phyloP scores from a whole-genome alignment of 2,113 vertebrate genomes.

The Bubalus kerabau region DNA sequence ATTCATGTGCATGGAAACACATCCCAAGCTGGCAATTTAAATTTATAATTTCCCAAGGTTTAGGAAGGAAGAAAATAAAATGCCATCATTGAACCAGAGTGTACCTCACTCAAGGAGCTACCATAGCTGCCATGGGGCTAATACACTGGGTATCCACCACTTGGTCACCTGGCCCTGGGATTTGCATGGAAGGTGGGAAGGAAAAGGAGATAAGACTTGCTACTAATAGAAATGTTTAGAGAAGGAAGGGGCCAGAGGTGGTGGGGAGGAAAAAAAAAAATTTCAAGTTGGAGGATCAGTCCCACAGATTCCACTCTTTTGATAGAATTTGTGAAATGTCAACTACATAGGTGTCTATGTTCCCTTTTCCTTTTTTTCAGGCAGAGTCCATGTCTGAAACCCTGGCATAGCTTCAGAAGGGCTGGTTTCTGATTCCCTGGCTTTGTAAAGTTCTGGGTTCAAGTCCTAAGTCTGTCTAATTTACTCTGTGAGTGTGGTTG shows the following conservation, averaged over 20 bases:
- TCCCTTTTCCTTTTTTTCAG: not conserved
- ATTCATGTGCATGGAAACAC: not conserved
- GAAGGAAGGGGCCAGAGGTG: not conserved
- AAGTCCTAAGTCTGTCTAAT: not conserved
- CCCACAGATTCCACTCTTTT: not conserved
- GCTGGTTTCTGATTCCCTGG: not conserved
- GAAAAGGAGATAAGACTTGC: not conserved
- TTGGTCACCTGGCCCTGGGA: not conserved
- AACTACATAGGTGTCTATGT: not conserved
- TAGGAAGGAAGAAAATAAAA: slow-evolving; percentile 2
- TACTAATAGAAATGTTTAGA: not conserved
- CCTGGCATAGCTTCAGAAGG: not conserved
- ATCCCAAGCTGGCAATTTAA: not conserved
- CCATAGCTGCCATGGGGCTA: not conserved
- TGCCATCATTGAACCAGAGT: not conserved
- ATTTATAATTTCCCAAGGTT: slow-evolving; percentile 6
- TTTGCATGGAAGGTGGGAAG: not conserved
- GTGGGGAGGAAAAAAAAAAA: not conserved
- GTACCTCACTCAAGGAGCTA: not conserved
- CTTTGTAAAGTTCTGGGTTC: not conserved
- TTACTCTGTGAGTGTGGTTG: not conserved
- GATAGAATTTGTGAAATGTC: not conserved
- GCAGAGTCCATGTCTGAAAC: not conserved
- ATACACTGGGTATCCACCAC: not conserved
- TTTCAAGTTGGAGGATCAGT: not conserved